These are phyloP conservation scores for Alectoris magna DNA, from an alignment of 2,797 vertebrate species.

Conservation along the genomic window DNA sequence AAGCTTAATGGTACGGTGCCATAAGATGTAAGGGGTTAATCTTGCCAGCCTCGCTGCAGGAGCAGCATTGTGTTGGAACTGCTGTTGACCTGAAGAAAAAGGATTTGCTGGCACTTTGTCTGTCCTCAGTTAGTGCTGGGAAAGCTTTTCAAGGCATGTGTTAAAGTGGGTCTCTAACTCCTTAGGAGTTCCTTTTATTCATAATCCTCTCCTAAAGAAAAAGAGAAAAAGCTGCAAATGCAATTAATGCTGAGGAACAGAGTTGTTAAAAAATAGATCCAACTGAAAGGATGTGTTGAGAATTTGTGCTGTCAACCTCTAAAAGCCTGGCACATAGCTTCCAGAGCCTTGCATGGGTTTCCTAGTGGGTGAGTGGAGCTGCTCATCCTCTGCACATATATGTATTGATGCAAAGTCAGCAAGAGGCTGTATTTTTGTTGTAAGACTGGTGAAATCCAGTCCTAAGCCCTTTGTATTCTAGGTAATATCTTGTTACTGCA, in stretches of 20 bases:
- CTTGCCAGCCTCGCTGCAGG: not conserved
- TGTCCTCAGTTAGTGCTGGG: not conserved
- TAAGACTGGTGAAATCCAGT: not conserved
- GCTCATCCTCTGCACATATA: not conserved
- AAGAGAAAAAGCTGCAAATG: not conserved
- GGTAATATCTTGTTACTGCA: not conserved
- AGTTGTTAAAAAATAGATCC: not conserved
- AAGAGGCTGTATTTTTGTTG: not conserved
- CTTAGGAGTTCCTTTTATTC: not conserved
- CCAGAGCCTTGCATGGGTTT: not conserved
- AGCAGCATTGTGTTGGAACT: not conserved
- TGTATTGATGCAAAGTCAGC: not conserved
- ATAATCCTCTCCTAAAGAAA: not conserved
- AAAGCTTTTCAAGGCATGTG: not conserved
- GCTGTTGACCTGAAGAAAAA: not conserved
- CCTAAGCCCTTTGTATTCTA: not conserved
- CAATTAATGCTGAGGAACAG: not conserved
- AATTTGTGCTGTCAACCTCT: not conserved
- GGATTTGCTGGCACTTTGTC: not conserved
- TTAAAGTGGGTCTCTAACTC: not conserved
- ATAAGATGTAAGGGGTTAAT: not conserved
- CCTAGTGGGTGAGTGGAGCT: not conserved
- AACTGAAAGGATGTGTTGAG: not conserved
- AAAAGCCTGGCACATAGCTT: not conserved
- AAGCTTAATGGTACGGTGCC: not conserved